A percentile compares a stretch with the other conserved stretches of the same genome.
phyloP scores from a whole-genome alignment of 2,888 invertebrate species.

The Cacoxenus indagator region DNA sequence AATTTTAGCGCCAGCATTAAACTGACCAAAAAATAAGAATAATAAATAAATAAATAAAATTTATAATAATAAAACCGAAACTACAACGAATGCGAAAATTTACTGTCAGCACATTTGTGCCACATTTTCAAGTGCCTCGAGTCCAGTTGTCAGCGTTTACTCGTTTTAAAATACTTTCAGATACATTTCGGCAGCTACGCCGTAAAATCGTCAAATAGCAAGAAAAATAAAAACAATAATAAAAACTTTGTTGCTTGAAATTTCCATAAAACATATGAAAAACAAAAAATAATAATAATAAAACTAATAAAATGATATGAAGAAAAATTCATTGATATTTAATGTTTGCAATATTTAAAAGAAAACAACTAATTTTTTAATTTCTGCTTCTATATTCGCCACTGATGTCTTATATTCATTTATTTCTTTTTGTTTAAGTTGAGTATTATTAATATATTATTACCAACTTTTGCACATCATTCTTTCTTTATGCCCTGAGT shows the following conservation, averaged over 20 bases:
- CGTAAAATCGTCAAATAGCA: not conserved
- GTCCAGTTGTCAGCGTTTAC: constrained; percentile 6
- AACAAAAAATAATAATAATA: not conserved
- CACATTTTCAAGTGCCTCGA: constrained; percentile 7
- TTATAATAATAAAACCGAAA: not conserved
- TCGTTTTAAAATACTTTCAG: too few species aligned
- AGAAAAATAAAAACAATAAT: not conserved
- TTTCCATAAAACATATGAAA: not conserved
- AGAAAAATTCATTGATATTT: constrained; percentile 6
- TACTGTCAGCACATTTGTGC: constrained; percentile 18
- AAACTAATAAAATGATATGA: not conserved
- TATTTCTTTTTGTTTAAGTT: not conserved
- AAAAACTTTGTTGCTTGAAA: too few species aligned
- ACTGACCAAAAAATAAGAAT: not conserved
- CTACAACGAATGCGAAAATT: not conserved
- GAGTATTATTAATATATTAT: not conserved
- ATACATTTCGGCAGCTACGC: too few species aligned
- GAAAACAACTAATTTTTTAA: not conserved
- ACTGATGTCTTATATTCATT: not conserved
- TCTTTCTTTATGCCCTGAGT: not conserved
- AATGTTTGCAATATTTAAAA: not conserved
- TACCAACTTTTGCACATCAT: not conserved
- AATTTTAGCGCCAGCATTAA: not conserved
- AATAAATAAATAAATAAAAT: not conserved
- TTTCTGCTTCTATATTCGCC: not conserved